phyloP scores from a whole-genome alignment of 2,888 invertebrate genomes.

The Taenaris catops region DNA sequence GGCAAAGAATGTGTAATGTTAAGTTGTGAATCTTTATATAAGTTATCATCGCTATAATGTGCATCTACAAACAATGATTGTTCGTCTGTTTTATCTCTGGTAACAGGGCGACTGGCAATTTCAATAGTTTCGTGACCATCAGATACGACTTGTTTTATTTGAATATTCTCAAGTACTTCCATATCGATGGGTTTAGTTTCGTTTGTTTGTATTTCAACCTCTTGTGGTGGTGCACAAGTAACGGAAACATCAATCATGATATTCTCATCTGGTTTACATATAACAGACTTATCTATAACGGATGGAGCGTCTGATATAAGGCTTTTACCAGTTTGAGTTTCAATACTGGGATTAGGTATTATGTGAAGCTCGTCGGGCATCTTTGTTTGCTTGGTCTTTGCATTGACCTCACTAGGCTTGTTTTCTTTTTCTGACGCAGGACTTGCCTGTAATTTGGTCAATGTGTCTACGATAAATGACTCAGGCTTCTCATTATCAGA shows the following conservation, averaged over 20 bases:
- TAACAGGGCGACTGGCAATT: slow-evolving; percentile 82
- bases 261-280: slow-evolving; percentile 52
- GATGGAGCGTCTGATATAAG: slow-evolving; percentile 64
- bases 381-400: slow-evolving; percentile 25
- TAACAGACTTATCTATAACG: slow-evolving; percentile 60
- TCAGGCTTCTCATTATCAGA: slow-evolving; percentile 30
- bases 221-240: slow-evolving; percentile 73
- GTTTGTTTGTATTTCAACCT: slow-evolving; percentile 83
- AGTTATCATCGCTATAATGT: slow-evolving; percentile 81
- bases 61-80: slow-evolving; percentile 86
- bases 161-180: slow-evolving; percentile 81
- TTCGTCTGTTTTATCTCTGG: slow-evolving; percentile 70
- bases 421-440: background rate
- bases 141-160: slow-evolving; percentile 81
- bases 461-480: slow-evolving; percentile 29
- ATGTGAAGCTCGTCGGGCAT: slow-evolving; percentile 26
- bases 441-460: too few relatives aligned
- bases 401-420: slow-evolving; percentile 18
- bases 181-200: slow-evolving; percentile 68
- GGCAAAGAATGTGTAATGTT: slow-evolving; percentile 86
- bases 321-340: slow-evolving; percentile 85
- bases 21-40: slow-evolving; percentile 82
- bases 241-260: slow-evolving; percentile 70
- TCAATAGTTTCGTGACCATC: slow-evolving; percentile 86
- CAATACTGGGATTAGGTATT: slow-evolving; percentile 52